Conservation (phyloP, 1,140 invertebrate species). For the Zaprionus gabonicus region DNA sequence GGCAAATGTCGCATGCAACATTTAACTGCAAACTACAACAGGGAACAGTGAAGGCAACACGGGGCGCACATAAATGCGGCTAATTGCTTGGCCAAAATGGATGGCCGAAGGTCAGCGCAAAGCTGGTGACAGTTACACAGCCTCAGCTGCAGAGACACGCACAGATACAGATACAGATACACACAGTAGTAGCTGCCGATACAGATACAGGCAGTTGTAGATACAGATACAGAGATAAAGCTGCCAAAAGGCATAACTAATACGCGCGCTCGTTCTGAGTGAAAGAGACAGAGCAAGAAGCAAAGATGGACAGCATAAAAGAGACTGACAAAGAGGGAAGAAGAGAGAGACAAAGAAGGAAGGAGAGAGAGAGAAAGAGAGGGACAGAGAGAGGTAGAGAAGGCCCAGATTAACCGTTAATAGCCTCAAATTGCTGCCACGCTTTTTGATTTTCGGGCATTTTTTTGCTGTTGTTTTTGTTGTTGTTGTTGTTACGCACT, state of each 20-base stretch:
- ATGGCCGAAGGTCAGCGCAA: conserved; percentile 66
- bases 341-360: neutral
- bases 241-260: conserved; percentile 40
- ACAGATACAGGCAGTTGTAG: conserved; percentile 7
- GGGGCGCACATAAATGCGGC: conserved; percentile 65
- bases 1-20: conserved; percentile 81
- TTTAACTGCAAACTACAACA: conserved; percentile 65
- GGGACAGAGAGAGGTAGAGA: neutral
- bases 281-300: neutral
- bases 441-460: conserved; percentile 77
- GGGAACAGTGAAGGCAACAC: conserved; percentile 2
- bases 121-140: conserved; percentile 38
- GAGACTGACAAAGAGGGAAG: neutral
- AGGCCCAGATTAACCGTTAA: conserved; percentile 75
- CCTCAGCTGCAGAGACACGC: neutral
- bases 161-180: neutral
- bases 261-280: conserved; percentile 10
- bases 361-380: neutral
- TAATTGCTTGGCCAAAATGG: conserved; percentile 66
- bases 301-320: too few relatives aligned
- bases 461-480: conserved; percentile 21
- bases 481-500: conserved; percentile 39
- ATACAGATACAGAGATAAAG: neutral
- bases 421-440: conserved; percentile 67
- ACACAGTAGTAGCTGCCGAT: neutral